A percentile compares a stretch with the other conserved stretches of the same genome.
Conservation (phyloP, 1,140 invertebrate genomes). For the Calephelis virginiensis region DNA sequence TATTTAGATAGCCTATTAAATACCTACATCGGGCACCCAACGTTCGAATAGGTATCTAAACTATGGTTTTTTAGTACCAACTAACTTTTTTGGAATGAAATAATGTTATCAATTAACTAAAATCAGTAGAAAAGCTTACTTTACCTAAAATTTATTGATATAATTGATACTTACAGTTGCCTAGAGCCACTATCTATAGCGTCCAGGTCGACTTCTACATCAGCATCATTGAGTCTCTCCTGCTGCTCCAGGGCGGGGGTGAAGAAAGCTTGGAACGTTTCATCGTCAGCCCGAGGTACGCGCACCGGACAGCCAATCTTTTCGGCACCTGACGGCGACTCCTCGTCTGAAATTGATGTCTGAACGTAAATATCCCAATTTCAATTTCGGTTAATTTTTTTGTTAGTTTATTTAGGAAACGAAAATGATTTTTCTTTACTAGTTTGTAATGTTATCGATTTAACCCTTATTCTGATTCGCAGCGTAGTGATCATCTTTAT, state of each 20-base stretch:
- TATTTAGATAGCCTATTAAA: background rate
- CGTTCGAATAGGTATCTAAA: no score
- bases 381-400: background rate
- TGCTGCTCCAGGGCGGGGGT: slow-evolving; percentile 64
- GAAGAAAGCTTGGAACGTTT: slow-evolving; percentile 85
- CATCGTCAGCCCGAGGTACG: slow-evolving; percentile 83
- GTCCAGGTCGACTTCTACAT: slow-evolving; percentile 65
- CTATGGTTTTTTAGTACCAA: no score
- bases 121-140: no score
- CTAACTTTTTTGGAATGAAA: no score
- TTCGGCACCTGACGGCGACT: slow-evolving; percentile 54
- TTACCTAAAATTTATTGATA: no score
- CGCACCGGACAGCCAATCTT: slow-evolving; percentile 74
- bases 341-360: slow-evolving; percentile 44
- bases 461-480: no score
- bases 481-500: no score
- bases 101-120: no score
- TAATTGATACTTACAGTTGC: slow-evolving; percentile 60
- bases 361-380: background rate
- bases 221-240: slow-evolving; percentile 36
- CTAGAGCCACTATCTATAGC: slow-evolving; percentile 73
- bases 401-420: no score
- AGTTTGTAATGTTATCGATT: no score
- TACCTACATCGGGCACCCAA: no score
- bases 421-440: no score